phyloP scores from a whole-genome alignment of 2,113 vertebrate genomes.

The Urocolius indicus region DNA sequence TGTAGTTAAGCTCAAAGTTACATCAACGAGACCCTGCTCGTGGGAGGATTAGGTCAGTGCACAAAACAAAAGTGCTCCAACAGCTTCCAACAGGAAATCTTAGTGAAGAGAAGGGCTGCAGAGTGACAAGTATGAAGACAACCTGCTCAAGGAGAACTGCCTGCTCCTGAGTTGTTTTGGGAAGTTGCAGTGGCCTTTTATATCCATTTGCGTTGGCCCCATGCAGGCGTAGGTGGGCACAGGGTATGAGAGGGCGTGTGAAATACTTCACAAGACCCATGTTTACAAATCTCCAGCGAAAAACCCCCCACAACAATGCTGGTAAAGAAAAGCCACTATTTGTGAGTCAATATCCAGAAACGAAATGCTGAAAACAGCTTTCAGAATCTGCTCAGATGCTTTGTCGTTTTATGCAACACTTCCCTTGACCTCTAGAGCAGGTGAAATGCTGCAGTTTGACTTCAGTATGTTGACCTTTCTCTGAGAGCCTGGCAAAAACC shows the following conservation, averaged over 20 bases:
- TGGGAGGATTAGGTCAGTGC: background rate
- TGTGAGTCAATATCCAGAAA: background rate
- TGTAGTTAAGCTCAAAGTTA: background rate
- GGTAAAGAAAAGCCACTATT: background rate
- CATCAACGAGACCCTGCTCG: background rate
- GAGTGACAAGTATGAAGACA: background rate
- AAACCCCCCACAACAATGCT: accelerated
- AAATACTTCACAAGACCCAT: accelerated
- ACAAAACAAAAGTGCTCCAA: background rate
- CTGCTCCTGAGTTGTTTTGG: background rate
- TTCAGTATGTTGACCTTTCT: conserved; percentile 63
- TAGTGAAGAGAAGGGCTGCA: accelerated
- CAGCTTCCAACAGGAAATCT: background rate
- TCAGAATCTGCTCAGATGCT: background rate
- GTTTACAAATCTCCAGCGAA: background rate
- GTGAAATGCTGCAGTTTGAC: background rate
- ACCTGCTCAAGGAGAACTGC: background rate
- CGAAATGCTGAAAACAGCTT: background rate
- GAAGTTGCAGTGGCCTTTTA: background rate
- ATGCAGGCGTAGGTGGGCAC: background rate
- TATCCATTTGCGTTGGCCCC: background rate
- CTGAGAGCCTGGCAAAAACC: conserved; percentile 31
- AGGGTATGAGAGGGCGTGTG: accelerated
- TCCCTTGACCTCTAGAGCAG: conserved; percentile 36
- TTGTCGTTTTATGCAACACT: conserved; percentile 14